Evolutionary conservation across 37 sponge, comb jelly and placozoan species (phyloP).

Genomic region (Eunapius fragilis): DNA sequence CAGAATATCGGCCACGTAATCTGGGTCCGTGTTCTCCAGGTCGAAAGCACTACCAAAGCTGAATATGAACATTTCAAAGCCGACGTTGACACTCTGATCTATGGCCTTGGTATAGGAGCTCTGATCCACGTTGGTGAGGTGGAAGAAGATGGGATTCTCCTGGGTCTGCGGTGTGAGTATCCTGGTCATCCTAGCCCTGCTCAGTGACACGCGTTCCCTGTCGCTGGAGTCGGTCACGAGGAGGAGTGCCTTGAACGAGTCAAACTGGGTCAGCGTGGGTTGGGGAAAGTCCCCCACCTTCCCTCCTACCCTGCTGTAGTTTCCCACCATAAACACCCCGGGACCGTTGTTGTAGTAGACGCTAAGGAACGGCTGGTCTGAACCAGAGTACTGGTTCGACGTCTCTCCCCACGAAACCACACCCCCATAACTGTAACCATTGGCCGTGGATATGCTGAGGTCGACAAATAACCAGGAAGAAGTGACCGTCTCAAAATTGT

Average conservation of each 20-base stretch:
- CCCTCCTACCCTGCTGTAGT: no score
- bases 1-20: constrained; percentile 11
- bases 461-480: constrained; percentile 68
- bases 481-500: constrained; percentile 23
- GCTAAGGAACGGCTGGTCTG: constrained; percentile 48
- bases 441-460: background rate
- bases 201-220: constrained; percentile 55
- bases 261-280: constrained; percentile 10
- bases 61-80: constrained; percentile 71
- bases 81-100: constrained; percentile 55
- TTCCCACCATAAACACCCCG: constrained; percentile 10
- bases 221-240: constrained; percentile 60
- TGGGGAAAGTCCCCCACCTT: background rate
- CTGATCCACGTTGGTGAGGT: constrained; percentile 28
- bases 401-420: background rate
- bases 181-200: constrained; percentile 63
- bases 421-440: constrained; percentile 7
- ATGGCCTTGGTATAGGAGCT: constrained; percentile 13
- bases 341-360: constrained; percentile 39
- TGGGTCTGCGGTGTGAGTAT: constrained; percentile 67
- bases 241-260: constrained; percentile 42
- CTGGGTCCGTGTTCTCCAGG: constrained; percentile 28
- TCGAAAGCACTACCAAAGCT: constrained; percentile 65
- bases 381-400: constrained; percentile 26
- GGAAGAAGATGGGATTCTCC: constrained; percentile 76